Conservation (phyloP, 2,797 vertebrate genomes). For the Emys orbicularis region DNA sequence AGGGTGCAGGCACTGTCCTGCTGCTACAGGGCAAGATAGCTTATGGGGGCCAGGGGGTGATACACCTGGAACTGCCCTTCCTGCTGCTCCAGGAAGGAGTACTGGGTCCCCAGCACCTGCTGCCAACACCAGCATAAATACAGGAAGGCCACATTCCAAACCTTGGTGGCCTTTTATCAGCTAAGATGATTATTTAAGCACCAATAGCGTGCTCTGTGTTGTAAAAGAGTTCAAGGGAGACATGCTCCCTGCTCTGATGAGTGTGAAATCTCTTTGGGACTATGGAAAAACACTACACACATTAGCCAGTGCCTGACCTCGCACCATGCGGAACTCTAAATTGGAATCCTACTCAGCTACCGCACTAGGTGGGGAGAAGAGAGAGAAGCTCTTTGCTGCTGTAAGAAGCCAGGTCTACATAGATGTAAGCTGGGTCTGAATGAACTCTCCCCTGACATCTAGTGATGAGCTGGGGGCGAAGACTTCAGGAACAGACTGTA, state of each 20-base stretch:
- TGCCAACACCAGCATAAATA: too few relatives aligned
- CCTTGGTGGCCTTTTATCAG: neutral
- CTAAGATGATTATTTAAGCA: neutral
- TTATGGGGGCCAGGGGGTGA: neutral
- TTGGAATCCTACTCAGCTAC: neutral
- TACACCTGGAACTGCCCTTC: neutral
- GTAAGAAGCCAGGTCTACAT: neutral
- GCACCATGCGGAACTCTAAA: neutral
- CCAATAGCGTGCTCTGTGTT: neutral
- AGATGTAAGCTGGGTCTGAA: too few relatives aligned
- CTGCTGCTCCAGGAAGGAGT: neutral
- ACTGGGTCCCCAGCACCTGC: neutral
- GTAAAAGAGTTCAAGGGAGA: neutral
- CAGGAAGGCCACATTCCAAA: neutral
- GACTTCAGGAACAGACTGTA: too few relatives aligned
- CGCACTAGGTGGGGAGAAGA: neutral
- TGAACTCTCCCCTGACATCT: too few relatives aligned
- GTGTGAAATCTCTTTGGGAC: neutral
- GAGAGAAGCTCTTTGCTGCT: neutral
- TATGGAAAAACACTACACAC: too few relatives aligned
- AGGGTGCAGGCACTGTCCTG: neutral
- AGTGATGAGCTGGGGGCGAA: too few relatives aligned
- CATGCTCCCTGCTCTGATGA: neutral
- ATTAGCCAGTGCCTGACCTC: neutral
- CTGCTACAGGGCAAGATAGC: neutral